Conservation (phyloP, 2,113 vertebrate species). For the Poecilia latipinna region DNA sequence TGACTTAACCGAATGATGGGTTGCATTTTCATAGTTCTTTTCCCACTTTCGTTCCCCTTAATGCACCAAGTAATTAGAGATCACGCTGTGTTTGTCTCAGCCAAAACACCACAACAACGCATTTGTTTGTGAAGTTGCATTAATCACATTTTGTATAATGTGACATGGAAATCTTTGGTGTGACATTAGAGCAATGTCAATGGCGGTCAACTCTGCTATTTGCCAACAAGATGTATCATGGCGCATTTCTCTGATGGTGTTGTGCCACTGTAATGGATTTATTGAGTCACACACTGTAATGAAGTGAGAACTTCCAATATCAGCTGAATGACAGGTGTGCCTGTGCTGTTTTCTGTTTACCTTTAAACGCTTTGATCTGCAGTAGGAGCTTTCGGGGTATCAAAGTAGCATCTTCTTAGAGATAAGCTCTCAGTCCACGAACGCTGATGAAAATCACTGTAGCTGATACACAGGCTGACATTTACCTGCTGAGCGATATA, state of each 20-base stretch:
- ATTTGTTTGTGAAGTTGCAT: slow-evolving; percentile 29
- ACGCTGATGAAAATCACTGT: not conserved
- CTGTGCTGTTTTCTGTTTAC: not conserved
- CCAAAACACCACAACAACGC: slow-evolving; percentile 3
- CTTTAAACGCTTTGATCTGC: not conserved
- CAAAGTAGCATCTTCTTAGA: slow-evolving; percentile 7
- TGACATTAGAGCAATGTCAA: slow-evolving; percentile 49
- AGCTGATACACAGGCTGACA: slow-evolving; percentile 2
- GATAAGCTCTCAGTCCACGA: slow-evolving; percentile 10
- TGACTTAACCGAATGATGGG: not conserved
- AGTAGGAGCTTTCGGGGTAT: not conserved
- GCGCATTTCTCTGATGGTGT: slow-evolving; percentile 3
- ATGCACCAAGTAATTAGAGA: slow-evolving; percentile 1
- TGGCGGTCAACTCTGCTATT: slow-evolving; percentile 1
- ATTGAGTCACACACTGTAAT: slow-evolving; percentile 15
- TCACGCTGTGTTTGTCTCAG: not conserved
- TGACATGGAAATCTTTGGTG: slow-evolving; percentile 23
- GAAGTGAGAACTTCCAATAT: slow-evolving; percentile 21
- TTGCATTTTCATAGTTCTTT: not conserved
- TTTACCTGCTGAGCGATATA: not conserved
- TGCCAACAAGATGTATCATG: slow-evolving; percentile 10
- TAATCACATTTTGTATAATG: slow-evolving; percentile 40
- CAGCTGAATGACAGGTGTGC: slow-evolving; percentile 10
- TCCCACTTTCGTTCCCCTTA: not conserved
- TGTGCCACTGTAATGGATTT: slow-evolving; percentile 16